phyloP scores from a whole-genome alignment of 2,113 vertebrate species.

The Platichthys stellatus region DNA sequence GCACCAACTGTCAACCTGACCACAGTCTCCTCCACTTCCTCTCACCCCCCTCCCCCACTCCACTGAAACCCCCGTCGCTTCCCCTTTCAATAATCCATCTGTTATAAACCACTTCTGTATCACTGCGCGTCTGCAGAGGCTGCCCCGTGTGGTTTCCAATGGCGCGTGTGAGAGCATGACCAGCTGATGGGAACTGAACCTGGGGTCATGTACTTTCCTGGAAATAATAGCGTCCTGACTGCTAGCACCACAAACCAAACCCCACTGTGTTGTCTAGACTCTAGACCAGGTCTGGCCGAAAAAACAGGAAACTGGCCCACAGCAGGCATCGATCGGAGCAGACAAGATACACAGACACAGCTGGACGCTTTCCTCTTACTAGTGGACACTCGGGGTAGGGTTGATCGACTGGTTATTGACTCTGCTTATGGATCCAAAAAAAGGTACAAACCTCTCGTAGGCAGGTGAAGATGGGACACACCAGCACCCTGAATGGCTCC shows the following conservation, averaged over 20 bases:
- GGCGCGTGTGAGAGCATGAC: slow-evolving; percentile 31
- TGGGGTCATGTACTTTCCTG: slow-evolving; percentile 58
- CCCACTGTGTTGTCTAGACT: slow-evolving; percentile 55
- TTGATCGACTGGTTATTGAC: not conserved
- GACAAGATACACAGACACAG: slow-evolving; percentile 4
- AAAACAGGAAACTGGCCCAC: slow-evolving; percentile 50
- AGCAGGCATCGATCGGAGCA: not conserved
- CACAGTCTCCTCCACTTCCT: slow-evolving; percentile 58
- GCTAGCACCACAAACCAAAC: slow-evolving; percentile 53
- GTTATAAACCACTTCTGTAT: slow-evolving; percentile 65
- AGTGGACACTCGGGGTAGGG: not conserved
- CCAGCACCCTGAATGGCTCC: slow-evolving; percentile 95
- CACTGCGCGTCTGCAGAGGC: slow-evolving; percentile 35
- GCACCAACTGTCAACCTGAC: slow-evolving; percentile 48
- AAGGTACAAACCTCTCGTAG: slow-evolving; percentile 90
- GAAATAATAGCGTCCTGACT: slow-evolving; percentile 46
- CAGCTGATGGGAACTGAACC: slow-evolving; percentile 59
- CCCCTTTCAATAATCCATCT: slow-evolving; percentile 62
- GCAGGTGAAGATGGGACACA: slow-evolving; percentile 98
- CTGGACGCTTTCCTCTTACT: not conserved
- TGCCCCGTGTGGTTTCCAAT: slow-evolving; percentile 53
- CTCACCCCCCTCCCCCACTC: slow-evolving; percentile 21
- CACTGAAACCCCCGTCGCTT: slow-evolving; percentile 35
- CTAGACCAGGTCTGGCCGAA: slow-evolving; percentile 66
- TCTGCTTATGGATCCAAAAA: not conserved